Evolutionary conservation across 1,140 invertebrate genomes (phyloP).

Genomic region (Lepidurus apus): DNA sequence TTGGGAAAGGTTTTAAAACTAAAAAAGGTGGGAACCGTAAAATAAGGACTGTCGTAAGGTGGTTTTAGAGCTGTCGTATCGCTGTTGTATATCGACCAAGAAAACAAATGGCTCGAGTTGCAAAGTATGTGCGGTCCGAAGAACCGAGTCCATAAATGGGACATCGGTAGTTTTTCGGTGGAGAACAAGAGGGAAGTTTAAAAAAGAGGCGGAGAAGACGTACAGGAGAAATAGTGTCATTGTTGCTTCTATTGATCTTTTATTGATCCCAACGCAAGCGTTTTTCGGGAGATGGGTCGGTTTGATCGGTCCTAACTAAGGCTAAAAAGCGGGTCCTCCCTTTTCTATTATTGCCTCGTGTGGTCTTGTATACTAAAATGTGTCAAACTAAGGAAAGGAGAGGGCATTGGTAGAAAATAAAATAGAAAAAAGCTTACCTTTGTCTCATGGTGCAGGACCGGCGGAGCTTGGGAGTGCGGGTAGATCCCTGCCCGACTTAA

Average conservation of each 20-base stretch:
- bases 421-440: constrained; percentile 23
- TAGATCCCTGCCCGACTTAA: constrained; percentile 32
- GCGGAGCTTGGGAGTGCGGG: constrained; percentile 31
- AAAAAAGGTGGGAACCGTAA: neutral
- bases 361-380: constrained; percentile 12
- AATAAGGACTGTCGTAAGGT: neutral
- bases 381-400: neutral
- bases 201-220: neutral
- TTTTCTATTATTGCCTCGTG: constrained; percentile 4
- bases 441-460: constrained; percentile 31
- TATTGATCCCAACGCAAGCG: neutral
- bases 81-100: neutral
- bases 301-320: constrained; percentile 11
- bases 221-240: neutral
- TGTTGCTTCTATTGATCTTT: neutral
- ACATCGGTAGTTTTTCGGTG: neutral
- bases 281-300: neutral
- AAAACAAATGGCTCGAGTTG: neutral
- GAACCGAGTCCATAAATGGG: neutral
- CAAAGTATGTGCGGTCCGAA: neutral
- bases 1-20: neutral
- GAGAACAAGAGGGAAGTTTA: neutral
- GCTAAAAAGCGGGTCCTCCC: neutral
- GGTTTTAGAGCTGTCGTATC: neutral
- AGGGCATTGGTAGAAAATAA: neutral